A percentile compares a stretch with the other conserved stretches of the same genome.
Evolutionary conservation across 2,113 vertebrate species (phyloP).

Genomic region (Hemiscyllium ocellatum): DNA sequence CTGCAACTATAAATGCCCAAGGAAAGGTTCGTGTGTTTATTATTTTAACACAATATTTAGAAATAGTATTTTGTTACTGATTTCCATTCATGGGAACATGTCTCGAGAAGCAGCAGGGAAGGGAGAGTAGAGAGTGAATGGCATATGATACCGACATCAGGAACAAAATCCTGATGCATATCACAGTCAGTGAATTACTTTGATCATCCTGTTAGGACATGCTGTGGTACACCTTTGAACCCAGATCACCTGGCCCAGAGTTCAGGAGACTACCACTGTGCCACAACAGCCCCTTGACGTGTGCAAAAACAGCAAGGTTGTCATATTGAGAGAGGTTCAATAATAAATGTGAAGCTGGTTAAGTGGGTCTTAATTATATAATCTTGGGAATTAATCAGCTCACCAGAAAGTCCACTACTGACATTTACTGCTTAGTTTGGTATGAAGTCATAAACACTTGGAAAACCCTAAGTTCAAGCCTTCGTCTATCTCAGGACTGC

Average conservation of each 20-base stretch:
- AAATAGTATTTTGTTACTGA: background rate
- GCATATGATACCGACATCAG: background rate
- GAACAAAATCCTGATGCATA: background rate
- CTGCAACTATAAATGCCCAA: background rate
- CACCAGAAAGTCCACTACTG: background rate
- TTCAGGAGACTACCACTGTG: too few relatives aligned
- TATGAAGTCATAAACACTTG: too few relatives aligned
- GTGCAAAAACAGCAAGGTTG: background rate
- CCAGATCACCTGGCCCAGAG: too few relatives aligned
- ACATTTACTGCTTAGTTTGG: background rate
- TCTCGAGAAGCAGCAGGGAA: background rate
- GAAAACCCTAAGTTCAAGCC: background rate
- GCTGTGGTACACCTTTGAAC: too few relatives aligned
- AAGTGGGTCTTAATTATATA: background rate
- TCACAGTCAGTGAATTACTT: background rate
- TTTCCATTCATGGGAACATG: background rate
- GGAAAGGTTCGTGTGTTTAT: background rate
- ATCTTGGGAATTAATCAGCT: background rate
- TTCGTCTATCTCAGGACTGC: background rate
- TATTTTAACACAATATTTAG: background rate
- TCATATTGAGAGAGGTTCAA: background rate
- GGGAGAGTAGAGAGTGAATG: background rate
- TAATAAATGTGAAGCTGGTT: background rate
- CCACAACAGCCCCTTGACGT: too few relatives aligned
- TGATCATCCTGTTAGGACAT: too few relatives aligned